phyloP scores from a whole-genome alignment of 1,140 invertebrate genomes.

The Hyles euphorbiae region DNA sequence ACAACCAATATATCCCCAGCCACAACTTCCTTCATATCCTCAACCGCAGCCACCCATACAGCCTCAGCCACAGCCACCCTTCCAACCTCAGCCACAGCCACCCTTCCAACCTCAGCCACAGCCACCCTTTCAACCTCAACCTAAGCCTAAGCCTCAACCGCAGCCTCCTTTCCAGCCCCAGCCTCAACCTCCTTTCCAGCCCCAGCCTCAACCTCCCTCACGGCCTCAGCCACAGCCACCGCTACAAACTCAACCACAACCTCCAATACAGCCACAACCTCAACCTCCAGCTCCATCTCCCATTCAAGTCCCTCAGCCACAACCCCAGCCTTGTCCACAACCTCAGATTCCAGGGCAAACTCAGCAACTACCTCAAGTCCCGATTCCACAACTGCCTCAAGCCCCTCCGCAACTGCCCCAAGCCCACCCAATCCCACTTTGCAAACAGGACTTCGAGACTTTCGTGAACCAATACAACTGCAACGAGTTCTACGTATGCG shows the following conservation, averaged over 20 bases:
- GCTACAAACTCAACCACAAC: no score
- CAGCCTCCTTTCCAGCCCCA: neutral
- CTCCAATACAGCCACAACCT: neutral
- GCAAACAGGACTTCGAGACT: slow-evolving; percentile 69
- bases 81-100: no score
- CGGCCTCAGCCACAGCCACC: no score
- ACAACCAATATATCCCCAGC: no score
- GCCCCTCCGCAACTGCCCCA: neutral
- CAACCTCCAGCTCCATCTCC: slow-evolving; percentile 1
- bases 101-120: no score
- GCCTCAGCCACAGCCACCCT: no score
- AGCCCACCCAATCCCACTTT: slow-evolving; percentile 28
- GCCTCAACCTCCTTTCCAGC: no score
- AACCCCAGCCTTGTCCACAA: neutral
- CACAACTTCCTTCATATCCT: no score
- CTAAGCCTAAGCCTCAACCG: no score
- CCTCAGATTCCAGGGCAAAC: neutral
- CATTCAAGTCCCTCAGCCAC: neutral
- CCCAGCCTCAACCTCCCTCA: no score
- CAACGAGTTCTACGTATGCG: slow-evolving; percentile 81
- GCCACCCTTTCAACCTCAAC: no score
- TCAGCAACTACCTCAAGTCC: neutral
- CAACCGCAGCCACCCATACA: no score
- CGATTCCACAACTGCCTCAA: slow-evolving; percentile 2
- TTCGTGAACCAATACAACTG: slow-evolving; percentile 79